Conservation (phyloP, 2,113 vertebrate species). For the Caloenas nicobarica region DNA sequence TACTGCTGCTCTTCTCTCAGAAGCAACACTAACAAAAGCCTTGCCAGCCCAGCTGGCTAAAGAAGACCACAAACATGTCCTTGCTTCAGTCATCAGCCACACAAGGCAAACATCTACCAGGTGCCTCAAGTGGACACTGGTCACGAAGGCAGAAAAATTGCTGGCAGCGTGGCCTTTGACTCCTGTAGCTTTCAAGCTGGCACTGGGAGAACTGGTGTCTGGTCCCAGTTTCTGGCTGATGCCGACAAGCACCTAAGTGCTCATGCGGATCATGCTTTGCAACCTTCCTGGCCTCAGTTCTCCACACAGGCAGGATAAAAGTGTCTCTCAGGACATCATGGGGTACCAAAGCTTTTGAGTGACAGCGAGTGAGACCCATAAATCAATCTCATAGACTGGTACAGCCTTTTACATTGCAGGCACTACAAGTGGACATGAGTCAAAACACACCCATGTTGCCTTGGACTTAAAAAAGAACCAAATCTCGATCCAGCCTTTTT, state of each 20-base stretch:
- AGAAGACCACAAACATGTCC: not conserved
- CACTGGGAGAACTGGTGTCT: not conserved
- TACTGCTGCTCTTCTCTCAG: not conserved
- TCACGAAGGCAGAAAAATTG: not conserved
- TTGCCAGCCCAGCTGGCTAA: not conserved
- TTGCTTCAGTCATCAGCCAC: not conserved
- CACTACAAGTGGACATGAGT: not conserved
- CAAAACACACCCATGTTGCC: not conserved
- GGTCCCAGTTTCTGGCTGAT: not conserved
- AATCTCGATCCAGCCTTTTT: not conserved
- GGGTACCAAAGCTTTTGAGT: not conserved
- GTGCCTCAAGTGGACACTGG: not conserved
- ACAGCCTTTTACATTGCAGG: not conserved
- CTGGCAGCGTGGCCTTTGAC: not conserved
- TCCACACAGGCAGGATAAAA: not conserved
- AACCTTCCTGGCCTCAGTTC: not conserved
- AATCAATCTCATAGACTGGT: not conserved
- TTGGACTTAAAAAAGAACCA: not conserved
- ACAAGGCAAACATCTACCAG: not conserved
- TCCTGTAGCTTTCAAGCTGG: not conserved
- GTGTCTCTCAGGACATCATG: not conserved
- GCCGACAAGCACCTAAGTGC: not conserved
- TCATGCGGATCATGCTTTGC: not conserved
- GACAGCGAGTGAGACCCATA: fast-evolving
- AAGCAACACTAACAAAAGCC: not conserved